Evolutionary conservation across 2,888 invertebrate species (phyloP), one percentile per base, ranked within the genome.

Genomic region (Pammene fasciana): DNA sequence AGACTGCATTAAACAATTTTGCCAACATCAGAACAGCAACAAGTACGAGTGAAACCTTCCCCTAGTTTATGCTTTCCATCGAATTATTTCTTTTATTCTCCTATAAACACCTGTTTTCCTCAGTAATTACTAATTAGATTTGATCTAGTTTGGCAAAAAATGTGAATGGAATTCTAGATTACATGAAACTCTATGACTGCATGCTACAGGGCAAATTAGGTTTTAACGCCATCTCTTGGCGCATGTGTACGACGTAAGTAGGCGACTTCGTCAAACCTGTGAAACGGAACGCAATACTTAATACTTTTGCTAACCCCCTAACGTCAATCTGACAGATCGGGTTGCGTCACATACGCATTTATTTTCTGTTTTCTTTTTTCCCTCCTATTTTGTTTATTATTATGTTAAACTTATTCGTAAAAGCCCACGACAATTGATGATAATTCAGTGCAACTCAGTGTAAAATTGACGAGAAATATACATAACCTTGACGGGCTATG

Each of bases 281-380:
- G 64, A 41, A 68, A 68, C 65, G 65, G 54, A 65, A 41, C 54
- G 59, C 18, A 54, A 34, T 45, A 16, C 34, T 9, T 48, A 54
- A 34, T 45, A 16, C 34, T 9, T 48, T 18, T 16, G n/a, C 45
- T 59, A 59, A 34, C n/a, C 59, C 26, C 43, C 5, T 36, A 54
- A 70, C 34, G 70, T 70, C 72, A 72, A 66, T 71, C 50, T 79
- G 81, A 82, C 82, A 78, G 74, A n/a, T 74, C 75, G 73, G 76
- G 82, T 82, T 82, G 81, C 84, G 84, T 84, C 84, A 84, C 75
- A 74, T 75, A 75, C 74, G 54, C 79, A 54, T 78, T 76, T 76
- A 76, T 76, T 79, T 81, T 80, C 76, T 77, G 77, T 76, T 83
- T 82, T 82, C 79, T 75, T 75, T 52, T 82, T 82, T 82, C 79